phyloP scores from a whole-genome alignment of 2,113 vertebrate species.

The Bos javanicus region DNA sequence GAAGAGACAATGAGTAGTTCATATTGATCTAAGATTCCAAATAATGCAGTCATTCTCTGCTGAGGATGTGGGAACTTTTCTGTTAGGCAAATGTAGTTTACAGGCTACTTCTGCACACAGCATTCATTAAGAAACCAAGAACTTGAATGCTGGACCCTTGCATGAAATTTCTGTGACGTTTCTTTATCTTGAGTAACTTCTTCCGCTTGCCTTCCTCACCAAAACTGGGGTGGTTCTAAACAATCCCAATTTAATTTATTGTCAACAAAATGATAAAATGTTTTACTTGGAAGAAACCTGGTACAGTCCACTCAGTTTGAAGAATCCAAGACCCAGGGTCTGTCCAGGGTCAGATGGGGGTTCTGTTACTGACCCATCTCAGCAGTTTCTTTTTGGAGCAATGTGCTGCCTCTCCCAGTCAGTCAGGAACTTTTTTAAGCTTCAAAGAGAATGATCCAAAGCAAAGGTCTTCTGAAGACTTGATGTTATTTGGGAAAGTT shows the following conservation, averaged over 20 bases:
- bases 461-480: slow-evolving; percentile 52
- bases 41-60: slow-evolving; percentile 20
- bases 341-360: not conserved
- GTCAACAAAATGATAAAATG: slow-evolving; percentile 32
- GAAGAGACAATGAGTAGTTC: slow-evolving; percentile 28
- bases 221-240: slow-evolving; percentile 38
- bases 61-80: slow-evolving; percentile 31
- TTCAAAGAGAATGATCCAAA: slow-evolving; percentile 38
- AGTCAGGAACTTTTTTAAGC: slow-evolving; percentile 49
- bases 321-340: slow-evolving; percentile 40
- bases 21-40: slow-evolving; percentile 4
- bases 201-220: not conserved
- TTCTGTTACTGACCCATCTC: slow-evolving; percentile 39
- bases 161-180: slow-evolving; percentile 47
- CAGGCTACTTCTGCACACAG: slow-evolving; percentile 46
- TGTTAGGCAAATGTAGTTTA: slow-evolving; percentile 43
- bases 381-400: slow-evolving; percentile 53
- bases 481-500: slow-evolving; percentile 39
- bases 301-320: slow-evolving; percentile 24
- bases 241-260: slow-evolving; percentile 32
- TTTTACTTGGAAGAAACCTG: slow-evolving; percentile 50
- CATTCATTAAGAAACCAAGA: slow-evolving; percentile 52
- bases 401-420: slow-evolving; percentile 27
- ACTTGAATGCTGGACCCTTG: slow-evolving; percentile 28
- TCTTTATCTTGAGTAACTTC: slow-evolving; percentile 53